Base-by-base conservation (phyloP, 2,888 invertebrate genomes). In the Diarsia mendica region DNA sequence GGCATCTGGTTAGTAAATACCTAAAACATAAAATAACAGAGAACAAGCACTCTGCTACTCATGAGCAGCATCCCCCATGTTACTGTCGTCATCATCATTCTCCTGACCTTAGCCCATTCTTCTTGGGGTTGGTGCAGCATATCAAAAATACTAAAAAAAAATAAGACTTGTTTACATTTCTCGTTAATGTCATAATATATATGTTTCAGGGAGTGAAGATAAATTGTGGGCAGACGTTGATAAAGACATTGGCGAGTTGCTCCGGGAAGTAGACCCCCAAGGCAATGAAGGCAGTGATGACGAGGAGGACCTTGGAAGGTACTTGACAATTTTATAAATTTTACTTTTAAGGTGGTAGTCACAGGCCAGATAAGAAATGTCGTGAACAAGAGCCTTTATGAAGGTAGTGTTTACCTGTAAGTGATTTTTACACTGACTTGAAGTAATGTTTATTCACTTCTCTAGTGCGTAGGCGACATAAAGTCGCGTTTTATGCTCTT, bases 161-260 rank as follows among this genome's bases (percentile, higher is more conserved):
- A 13, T 48, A 48, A 48, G 46, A 48, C 46, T 11, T 48, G 46
- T 48, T 48, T 48, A 48, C 13, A 13, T 48, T 48, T 48, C 13
- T 48, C 13, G 11, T 13, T 3, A 13, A 48, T 48, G 0, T 48
- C 46, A 48, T 46, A 46, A 46, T 46, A 46, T 55, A 48, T 77
- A 23, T 68, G 18, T 87, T 86, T 39, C 81, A 94, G 97, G 95
- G 49, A 97, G 95, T 77, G 97, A 97, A 86, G 98, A 98, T 87
- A 98, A 98, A 89, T 90, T 98, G 74, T 98, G 98, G 98, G 98
- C 98, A 46, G 98, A 98, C 92, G 98, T 98, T 49, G 98, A 98
- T 91, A 98, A 98, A 90, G 98, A 98, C 92, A 96, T 98, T 79
- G 98, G 98, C 9, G 98, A 98, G 89, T 95, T 98, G 72, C 94